Evolutionary conservation across 2,797 vertebrate species (phyloP).

Genomic region (Melanotaenia parkinsoni): DNA sequence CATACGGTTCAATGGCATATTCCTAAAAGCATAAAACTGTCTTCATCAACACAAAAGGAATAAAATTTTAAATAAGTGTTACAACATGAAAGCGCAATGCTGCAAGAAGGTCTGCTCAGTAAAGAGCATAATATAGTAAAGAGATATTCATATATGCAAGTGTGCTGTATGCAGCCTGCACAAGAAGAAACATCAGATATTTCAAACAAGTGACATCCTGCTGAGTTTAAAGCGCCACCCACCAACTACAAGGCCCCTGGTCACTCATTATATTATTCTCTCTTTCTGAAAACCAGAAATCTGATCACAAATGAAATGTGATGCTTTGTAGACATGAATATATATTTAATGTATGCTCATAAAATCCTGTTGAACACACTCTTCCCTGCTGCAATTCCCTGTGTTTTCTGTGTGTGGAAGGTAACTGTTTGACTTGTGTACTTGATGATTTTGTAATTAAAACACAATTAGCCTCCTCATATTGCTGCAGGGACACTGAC

Average conservation of each 20-base stretch:
- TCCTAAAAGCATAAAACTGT: not conserved
- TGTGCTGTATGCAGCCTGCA: not conserved
- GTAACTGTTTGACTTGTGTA: slow-evolving; percentile 49
- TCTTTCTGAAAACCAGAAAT: not conserved
- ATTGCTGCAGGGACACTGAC: slow-evolving; percentile 43
- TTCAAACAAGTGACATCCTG: not conserved
- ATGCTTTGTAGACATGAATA: not conserved
- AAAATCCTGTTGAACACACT: slow-evolving; percentile 24
- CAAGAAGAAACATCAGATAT: not conserved
- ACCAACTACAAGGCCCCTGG: not conserved
- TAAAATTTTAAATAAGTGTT: not conserved
- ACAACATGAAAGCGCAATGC: not conserved
- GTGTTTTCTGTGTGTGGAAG: slow-evolving; percentile 47
- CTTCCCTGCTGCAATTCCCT: slow-evolving; percentile 39
- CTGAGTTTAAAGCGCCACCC: not conserved
- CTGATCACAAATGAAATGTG: not conserved
- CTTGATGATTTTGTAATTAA: slow-evolving; percentile 74
- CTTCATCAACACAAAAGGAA: not conserved
- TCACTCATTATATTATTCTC: not conserved
- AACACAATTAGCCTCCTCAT: slow-evolving; percentile 74
- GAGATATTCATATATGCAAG: not conserved
- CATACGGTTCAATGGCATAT: not conserved
- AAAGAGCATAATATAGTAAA: not conserved
- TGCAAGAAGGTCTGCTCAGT: not conserved
- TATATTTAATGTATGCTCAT: not conserved